phyloP scores from a whole-genome alignment of 2,888 invertebrate species.

The Minunthozetes semirufus region DNA sequence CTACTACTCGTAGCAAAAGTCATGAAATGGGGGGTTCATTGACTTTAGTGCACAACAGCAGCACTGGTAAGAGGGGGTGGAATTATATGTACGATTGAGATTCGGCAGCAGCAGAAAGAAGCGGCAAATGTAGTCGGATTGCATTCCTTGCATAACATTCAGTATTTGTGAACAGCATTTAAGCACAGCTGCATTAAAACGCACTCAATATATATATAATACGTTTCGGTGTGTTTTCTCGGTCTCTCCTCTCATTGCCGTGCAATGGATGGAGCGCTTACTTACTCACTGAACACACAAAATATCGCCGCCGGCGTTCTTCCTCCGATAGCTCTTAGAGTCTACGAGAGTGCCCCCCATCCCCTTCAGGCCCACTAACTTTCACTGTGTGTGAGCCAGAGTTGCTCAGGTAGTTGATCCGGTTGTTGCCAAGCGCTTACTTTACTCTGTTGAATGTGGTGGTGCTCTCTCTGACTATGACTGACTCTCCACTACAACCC shows the following conservation, averaged over 20 bases:
- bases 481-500: background rate
- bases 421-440: constrained; percentile 19
- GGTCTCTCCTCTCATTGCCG: background rate
- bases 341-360: background rate
- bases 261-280: background rate
- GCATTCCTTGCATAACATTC: constrained; percentile 26
- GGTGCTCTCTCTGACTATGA: background rate
- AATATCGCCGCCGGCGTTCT: background rate
- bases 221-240: background rate
- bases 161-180: background rate
- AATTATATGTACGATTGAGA: constrained; percentile 4
- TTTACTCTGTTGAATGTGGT: background rate
- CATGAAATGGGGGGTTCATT: constrained; percentile 18
- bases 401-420: constrained; percentile 17
- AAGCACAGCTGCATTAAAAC: constrained; percentile 10
- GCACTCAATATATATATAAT: background rate
- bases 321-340: background rate
- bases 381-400: constrained; percentile 1
- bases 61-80: constrained; percentile 6
- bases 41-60: background rate
- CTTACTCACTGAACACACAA: background rate
- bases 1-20: background rate
- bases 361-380: constrained; percentile 23
- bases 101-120: background rate
- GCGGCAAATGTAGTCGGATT: constrained; percentile 13